Percentiles rank a stretch among this genome's conserved stretches.
Conservation (phyloP, 2,888 invertebrate species). For the Macrosiphum euphorbiae region DNA sequence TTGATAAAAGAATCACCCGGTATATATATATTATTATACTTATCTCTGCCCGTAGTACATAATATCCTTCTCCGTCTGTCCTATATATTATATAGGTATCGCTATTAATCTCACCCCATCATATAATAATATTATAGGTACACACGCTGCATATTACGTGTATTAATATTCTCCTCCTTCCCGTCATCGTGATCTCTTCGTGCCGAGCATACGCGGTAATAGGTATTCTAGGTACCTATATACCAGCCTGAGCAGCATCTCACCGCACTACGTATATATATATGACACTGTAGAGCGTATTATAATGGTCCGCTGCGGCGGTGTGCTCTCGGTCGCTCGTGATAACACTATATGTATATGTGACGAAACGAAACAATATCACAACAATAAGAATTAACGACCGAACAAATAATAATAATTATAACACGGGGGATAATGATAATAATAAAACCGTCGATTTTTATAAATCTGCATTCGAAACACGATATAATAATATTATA, state of each 20-base stretch:
- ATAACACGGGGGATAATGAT: not conserved
- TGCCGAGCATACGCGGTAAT: not conserved
- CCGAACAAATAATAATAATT: not conserved
- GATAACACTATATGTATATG: not conserved
- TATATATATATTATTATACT: not conserved
- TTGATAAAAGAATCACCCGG: too few relatives aligned
- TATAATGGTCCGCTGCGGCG: not conserved
- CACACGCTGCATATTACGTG: not conserved
- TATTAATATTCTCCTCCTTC: not conserved
- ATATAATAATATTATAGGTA: not conserved
- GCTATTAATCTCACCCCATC: not conserved
- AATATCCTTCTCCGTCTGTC: not conserved
- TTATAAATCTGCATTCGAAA: conserved; percentile 25
- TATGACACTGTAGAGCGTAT: too few relatives aligned
- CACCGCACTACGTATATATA: not conserved
- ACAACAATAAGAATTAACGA: not conserved
- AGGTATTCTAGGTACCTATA: not conserved
- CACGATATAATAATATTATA: not conserved
- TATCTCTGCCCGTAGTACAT: not conserved
- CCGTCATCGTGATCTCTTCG: not conserved
- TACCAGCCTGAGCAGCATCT: not conserved
- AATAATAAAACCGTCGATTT: conserved; percentile 11
- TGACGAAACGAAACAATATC: not conserved
- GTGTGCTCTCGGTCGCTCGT: not conserved
- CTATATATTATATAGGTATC: not conserved